These are phyloP conservation scores for Nothobranchius kuhntae DNA, from an alignment of 2,113 vertebrate species.

Conservation along the genomic window DNA sequence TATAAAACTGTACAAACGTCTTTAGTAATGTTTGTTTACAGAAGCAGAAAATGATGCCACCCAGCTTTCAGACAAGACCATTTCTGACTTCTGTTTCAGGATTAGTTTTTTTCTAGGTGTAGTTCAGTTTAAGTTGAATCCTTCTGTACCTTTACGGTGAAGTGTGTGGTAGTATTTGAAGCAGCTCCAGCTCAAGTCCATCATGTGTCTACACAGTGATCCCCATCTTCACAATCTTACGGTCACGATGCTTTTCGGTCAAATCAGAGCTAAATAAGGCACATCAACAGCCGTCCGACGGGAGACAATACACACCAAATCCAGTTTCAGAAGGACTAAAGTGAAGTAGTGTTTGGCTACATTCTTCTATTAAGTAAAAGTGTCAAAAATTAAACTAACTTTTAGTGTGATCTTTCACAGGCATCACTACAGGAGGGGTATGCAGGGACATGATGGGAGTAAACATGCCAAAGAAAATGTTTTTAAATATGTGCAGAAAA, in stretches of 20 bases:
- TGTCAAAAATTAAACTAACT: conserved; percentile 32
- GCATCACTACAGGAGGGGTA: conserved; percentile 17
- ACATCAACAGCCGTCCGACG: conserved; percentile 57
- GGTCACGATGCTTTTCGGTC: conserved; percentile 47
- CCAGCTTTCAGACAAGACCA: conserved; percentile 29
- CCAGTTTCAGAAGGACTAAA: conserved; percentile 32
- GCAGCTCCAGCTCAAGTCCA: no score
- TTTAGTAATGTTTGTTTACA: conserved; percentile 22
- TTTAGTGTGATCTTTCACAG: conserved; percentile 44
- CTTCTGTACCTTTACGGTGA: conserved; percentile 8
- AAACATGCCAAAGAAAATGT: no score
- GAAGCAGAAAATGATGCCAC: conserved; percentile 1
- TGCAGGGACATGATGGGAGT: no score
- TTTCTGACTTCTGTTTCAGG: conserved; percentile 18
- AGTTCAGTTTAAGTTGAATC: neutral
- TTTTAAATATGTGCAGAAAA: no score
- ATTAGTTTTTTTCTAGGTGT: neutral
- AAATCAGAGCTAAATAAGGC: conserved; percentile 67
- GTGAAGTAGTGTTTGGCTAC: conserved; percentile 67
- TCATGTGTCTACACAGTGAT: conserved; percentile 16
- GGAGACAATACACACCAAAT: conserved; percentile 18
- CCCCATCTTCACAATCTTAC: conserved; percentile 56
- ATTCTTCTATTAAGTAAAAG: conserved; percentile 34
- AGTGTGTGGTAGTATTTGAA: neutral
- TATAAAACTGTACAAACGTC: conserved; percentile 4